Evolutionary conservation across 2,888 invertebrate species (phyloP), one percentile per base, ranked within the genome.

Genomic region (Bombylius major): DNA sequence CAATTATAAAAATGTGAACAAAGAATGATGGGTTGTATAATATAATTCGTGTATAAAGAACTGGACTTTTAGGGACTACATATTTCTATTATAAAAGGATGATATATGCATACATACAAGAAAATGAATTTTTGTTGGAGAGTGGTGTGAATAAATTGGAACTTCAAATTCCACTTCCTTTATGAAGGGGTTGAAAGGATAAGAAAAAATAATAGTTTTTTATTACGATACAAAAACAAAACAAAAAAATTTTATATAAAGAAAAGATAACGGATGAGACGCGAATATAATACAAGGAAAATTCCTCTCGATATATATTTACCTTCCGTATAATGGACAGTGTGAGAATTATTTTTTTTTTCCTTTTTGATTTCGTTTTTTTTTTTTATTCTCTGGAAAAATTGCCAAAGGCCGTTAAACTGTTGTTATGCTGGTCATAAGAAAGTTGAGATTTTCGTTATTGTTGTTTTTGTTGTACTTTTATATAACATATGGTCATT

Each of bases 1-100:
- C 63, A 63, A 63, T 64, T 63, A 64, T 62, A 49, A 47, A 57
- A 45, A 34, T 52, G 51, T 11, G 32, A 39, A 55, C 5, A 42
- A 47, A 46, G 31, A 47, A 23, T 23, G 23, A 23, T 23, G 23
- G 23, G 23, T 23, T 23, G 23, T 23, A 3, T 23, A 23, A 23
- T 23, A 23, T 23, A 23, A 23, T 23, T 23, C 23, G 23, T 23
- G 39, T 42, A 36, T 42, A 8, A 42, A 11, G 39, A 42, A 42
- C 39, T 42, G 12, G 11, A 42, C 39, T 11, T 42, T 11, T 11
- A 11, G 11, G 5, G 36, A 36, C n/a, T n/a, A n/a, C n/a, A 36
- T 36, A 36, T 8, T 36, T 36, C 9, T 2, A 36, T 8, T 36
- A 42, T 11, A 42, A 42, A 31, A 42, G 50, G 39, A 55, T 50